Base-by-base conservation (phyloP, 1,140 invertebrate species). In the Drosophila ananassae region DNA sequence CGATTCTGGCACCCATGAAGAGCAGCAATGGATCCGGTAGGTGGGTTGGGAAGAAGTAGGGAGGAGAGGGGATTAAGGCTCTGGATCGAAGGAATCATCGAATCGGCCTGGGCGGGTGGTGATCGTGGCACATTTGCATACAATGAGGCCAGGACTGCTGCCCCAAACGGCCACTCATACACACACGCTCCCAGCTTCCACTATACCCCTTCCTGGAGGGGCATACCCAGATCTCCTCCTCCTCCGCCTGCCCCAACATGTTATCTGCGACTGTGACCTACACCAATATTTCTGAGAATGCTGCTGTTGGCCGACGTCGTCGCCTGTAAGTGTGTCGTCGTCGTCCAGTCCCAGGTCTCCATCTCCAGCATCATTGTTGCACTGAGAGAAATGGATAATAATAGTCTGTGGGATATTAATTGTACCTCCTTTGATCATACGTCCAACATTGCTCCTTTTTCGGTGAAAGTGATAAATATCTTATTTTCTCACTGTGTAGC, bases 241-340 rank as follows among this genome's bases (percentile, higher is more conserved):
- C 32, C 37, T 24, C 13, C 13, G 17, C 54, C 37, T 57, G 39
- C 77, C 85, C 62, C 73, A 77, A 77, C 90, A 91, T 91, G 90
- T 91, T 91, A 91, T 91, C 89, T 91, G 79, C 90, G 77, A 77
- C 90, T 91, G 90, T 91, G 90, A 91, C 90, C 90, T 91, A 91
- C 90, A 91, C 90, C 90, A 91, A 91, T 91, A 91, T 91, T 91
- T 91, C 90, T 90, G 79, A 87, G 90, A 91, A 91, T 91, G 85
- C 82, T 91, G 80, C 79, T 84, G 79, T 83, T 68, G 72, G 73
- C 53, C 73, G 67, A 73, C 79, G 83, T 89, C 83, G 83, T 87
- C 82, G 82, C 83, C 82, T 85, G 83, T 87, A 85, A 85, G 82
- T 85, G 82, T 89, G 84, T 89, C 83, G 83, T 87, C 61, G 72